Evolutionary conservation across 2,797 vertebrate genomes (phyloP).

Genomic region (Synaphobranchus kaupii): DNA sequence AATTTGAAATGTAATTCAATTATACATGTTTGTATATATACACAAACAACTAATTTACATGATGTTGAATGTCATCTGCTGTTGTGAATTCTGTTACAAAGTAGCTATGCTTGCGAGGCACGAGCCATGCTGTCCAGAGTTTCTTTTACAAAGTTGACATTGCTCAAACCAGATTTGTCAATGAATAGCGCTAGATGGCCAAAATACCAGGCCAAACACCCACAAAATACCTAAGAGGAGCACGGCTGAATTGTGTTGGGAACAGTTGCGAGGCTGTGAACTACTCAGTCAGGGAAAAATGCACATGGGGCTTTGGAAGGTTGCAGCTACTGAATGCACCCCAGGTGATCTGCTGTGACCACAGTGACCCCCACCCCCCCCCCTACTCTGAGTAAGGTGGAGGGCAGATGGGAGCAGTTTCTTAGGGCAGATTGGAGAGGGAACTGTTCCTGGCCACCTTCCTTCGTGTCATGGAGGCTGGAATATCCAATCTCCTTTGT

Average conservation of each 20-base stretch:
- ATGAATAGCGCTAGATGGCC: not conserved
- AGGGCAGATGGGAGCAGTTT: not conserved
- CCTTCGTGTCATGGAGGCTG: not conserved
- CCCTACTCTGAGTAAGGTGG: not conserved
- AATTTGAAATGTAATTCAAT: not conserved
- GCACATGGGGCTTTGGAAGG: not conserved
- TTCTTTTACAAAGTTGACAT: not conserved
- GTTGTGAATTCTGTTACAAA: not conserved
- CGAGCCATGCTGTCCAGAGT: not conserved
- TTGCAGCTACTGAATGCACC: not conserved
- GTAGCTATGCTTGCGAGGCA: not conserved
- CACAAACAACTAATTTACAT: not conserved
- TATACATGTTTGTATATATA: not conserved
- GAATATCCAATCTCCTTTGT: not conserved
- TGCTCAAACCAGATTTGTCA: not conserved
- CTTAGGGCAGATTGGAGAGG: not conserved
- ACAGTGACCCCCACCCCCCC: not conserved
- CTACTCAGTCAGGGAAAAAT: not conserved
- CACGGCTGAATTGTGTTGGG: not conserved
- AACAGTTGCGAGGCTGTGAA: not conserved
- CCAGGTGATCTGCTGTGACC: not conserved
- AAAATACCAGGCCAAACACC: not conserved
- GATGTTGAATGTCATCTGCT: not conserved
- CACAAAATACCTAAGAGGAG: not conserved
- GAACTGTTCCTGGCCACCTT: not conserved